phyloP scores from a whole-genome alignment of 2,888 invertebrate genomes.

The Ochropacha duplaris region DNA sequence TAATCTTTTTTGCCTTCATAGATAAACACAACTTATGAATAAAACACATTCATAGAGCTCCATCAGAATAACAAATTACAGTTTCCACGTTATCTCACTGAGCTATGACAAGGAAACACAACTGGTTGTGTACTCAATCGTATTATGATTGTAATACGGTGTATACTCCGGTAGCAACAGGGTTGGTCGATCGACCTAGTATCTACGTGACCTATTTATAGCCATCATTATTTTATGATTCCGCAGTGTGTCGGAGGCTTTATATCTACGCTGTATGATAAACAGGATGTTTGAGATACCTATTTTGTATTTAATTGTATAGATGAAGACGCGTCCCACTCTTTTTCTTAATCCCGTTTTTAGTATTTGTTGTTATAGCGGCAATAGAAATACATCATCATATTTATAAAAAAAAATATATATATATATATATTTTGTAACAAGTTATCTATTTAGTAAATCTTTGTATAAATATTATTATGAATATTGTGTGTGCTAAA shows the following conservation, averaged over 20 bases:
- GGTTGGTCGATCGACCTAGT: slow-evolving; percentile 8
- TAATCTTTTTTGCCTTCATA: too few species aligned
- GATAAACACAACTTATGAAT: not conserved
- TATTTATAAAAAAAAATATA: too few species aligned
- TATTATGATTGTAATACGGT: not conserved
- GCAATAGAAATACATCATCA: too few species aligned
- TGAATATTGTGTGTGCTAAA: too few species aligned
- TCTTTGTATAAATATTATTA: too few species aligned
- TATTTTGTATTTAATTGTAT: too few species aligned
- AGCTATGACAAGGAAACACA: not conserved
- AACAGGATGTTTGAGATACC: too few species aligned
- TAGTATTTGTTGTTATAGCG: too few species aligned
- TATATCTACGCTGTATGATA: not conserved
- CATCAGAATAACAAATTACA: not conserved
- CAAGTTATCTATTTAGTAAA: too few species aligned
- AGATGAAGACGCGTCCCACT: too few species aligned
- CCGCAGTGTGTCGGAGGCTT: not conserved
- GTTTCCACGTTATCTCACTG: not conserved
- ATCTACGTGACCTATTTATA: slow-evolving; percentile 13
- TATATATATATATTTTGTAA: too few species aligned
- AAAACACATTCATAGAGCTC: not conserved
- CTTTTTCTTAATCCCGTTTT: too few species aligned
- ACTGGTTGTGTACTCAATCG: not conserved
- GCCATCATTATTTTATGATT: slow-evolving; percentile 11
- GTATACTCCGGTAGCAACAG: not conserved